A percentile compares a stretch with the other conserved stretches of the same genome.
phyloP scores from a whole-genome alignment of 2,113 vertebrate genomes.

The Hystrix brachyura region DNA sequence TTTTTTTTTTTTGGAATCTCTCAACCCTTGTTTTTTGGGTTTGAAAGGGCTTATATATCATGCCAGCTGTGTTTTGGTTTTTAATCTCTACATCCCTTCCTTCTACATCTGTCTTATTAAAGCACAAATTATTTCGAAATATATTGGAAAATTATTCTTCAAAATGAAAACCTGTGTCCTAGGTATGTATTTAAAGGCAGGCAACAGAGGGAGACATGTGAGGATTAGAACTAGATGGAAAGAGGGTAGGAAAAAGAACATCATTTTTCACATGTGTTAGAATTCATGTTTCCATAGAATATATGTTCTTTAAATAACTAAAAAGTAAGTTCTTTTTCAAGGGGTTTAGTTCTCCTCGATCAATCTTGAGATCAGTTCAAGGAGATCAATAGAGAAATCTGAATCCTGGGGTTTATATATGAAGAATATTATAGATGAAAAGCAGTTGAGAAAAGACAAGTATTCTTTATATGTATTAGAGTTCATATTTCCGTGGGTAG shows the following conservation, averaged over 20 bases:
- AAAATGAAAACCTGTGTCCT: neutral
- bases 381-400: neutral
- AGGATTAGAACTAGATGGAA: neutral
- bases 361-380: neutral
- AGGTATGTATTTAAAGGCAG: neutral
- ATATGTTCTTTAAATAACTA: conserved; percentile 1
- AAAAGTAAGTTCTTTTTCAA: conserved; percentile 46
- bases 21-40: conserved; percentile 19
- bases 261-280: neutral
- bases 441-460: neutral
- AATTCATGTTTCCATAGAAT: neutral
- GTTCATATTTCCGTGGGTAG: neutral
- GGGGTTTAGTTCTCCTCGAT: neutral
- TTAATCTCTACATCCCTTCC: neutral
- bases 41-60: conserved; percentile 61
- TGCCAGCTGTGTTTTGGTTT: conserved; percentile 52
- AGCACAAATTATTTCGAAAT: conserved; percentile 51
- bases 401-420: neutral
- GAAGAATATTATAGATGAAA: neutral
- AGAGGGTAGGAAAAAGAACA: neutral
- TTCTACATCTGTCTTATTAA: conserved; percentile 64
- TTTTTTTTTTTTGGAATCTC: neutral
- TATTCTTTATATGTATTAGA: neutral
- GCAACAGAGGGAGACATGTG: neutral
- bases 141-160: conserved; percentile 50